phyloP scores from a whole-genome alignment of 2,113 vertebrate genomes.

The Ameiurus melas region DNA sequence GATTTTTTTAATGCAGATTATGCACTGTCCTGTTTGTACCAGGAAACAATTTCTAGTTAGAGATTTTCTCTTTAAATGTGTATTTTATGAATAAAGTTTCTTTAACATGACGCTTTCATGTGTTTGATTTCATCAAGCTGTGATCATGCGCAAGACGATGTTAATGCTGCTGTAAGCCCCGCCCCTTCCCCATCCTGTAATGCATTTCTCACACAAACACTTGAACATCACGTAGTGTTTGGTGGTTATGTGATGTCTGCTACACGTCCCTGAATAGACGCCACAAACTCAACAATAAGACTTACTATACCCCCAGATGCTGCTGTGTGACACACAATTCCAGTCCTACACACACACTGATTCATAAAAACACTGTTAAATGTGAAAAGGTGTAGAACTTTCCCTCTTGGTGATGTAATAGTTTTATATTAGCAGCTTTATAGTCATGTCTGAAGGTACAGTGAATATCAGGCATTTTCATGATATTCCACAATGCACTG shows the following conservation, averaged over 20 bases:
- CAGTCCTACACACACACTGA: not conserved
- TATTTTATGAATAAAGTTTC: conserved; percentile 30
- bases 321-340: not conserved
- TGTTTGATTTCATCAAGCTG: not conserved
- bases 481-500: conserved; percentile 1
- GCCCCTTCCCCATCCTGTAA: not conserved
- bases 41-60: not conserved
- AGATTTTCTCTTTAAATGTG: not conserved
- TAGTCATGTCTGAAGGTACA: not conserved
- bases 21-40: conserved; percentile 4
- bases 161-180: not conserved
- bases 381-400: not conserved
- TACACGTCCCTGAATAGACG: not conserved
- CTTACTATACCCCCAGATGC: not conserved
- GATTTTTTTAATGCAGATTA: not conserved
- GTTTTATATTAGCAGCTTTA: not conserved
- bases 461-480: not conserved
- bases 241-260: not conserved
- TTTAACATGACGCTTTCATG: not conserved
- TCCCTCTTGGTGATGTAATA: not conserved
- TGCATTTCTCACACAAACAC: not conserved
- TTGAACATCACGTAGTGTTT: not conserved
- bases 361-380: not conserved
- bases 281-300: too few relatives aligned
- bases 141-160: not conserved